Evolutionary conservation across 1,140 invertebrate genomes (phyloP), one percentile per base, ranked within the genome.

Genomic region (Drusus annulatus): DNA sequence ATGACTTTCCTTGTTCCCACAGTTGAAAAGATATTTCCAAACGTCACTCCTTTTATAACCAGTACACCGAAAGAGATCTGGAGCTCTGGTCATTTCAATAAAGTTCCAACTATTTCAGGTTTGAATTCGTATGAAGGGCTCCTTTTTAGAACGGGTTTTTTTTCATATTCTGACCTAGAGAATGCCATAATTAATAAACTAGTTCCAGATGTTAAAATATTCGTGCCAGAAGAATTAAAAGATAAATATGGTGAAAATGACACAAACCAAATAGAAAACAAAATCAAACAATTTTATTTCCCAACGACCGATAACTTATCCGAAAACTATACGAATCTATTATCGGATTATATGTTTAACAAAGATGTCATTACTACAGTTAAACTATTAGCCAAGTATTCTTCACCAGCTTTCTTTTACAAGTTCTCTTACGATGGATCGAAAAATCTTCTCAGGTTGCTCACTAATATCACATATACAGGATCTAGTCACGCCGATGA

Each of bases 401-500:
- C 54, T 52, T 15, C 76, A 13, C 84, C 83, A 58, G 74, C 85
- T 21, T 89, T 87, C 81, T 87, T 89, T 25, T 89, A 88, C 82
- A 85, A 89, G 65, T 89, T 90, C 81, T 51, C 85, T 13, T 88
- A 89, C 74, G 87, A 87, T 80, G 88, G 88, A 25, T 81, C 76
- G 17, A 84, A 89, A 21, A 89, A 89, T 84, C 87, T 86, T 73
- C 74, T 89, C 6, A 88, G 88, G 62, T 86, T 84, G 3, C 84
- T 87, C 81, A 62, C 86, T 75, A 86, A 85, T 8, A 84, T 87
- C 13, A 81, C 84, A 15, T 84, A 85, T 3, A 78, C 83, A 76
- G 88, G 88, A 5, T 87, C 87, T 19, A 86, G 85, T 69, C 88
- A 89, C 80, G 86, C 85, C 0, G 88, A 89, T 71, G 88, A 89